phyloP scores from a whole-genome alignment of 2,113 vertebrate species.

The Limnothrissa miodon region DNA sequence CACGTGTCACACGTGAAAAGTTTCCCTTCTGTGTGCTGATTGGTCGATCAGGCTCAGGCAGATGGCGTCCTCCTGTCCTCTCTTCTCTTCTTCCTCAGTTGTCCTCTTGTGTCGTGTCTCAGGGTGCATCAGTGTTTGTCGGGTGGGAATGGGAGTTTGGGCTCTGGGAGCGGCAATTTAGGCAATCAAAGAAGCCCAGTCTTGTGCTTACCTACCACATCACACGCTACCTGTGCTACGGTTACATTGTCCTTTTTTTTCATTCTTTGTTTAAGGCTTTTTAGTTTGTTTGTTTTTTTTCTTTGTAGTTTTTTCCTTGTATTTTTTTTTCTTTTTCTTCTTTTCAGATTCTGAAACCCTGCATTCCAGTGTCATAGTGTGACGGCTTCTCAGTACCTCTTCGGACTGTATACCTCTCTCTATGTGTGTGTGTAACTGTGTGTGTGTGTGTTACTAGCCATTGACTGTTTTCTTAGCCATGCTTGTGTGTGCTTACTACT shows the following conservation, averaged over 20 bases:
- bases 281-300: slow-evolving; percentile 30
- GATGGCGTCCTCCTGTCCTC: neutral
- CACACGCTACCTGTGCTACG: neutral
- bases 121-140: slow-evolving; percentile 1
- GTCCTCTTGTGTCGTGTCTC: slow-evolving; percentile 28
- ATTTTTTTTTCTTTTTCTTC: slow-evolving; percentile 29
- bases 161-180: slow-evolving; percentile 4
- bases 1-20: slow-evolving; percentile 5
- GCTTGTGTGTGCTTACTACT: slow-evolving; percentile 17
- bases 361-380: slow-evolving; percentile 25
- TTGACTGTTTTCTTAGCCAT: slow-evolving; percentile 24
- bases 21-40: neutral
- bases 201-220: slow-evolving; percentile 21
- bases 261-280: no score
- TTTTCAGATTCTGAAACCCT: slow-evolving; percentile 17
- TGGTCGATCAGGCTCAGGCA: slow-evolving; percentile 17
- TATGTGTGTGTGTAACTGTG: neutral
- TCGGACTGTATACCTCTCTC: slow-evolving; percentile 18
- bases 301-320: neutral
- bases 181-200: neutral
- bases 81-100: neutral
- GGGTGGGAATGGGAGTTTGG: neutral
- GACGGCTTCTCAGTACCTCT: slow-evolving; percentile 37
- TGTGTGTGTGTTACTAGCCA: slow-evolving; percentile 20
- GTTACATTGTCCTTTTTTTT: slow-evolving; percentile 21